These are phyloP conservation scores for Melanotaenia duboulayi DNA, from an alignment of 2,113 vertebrate species.

Conservation along the genomic window DNA sequence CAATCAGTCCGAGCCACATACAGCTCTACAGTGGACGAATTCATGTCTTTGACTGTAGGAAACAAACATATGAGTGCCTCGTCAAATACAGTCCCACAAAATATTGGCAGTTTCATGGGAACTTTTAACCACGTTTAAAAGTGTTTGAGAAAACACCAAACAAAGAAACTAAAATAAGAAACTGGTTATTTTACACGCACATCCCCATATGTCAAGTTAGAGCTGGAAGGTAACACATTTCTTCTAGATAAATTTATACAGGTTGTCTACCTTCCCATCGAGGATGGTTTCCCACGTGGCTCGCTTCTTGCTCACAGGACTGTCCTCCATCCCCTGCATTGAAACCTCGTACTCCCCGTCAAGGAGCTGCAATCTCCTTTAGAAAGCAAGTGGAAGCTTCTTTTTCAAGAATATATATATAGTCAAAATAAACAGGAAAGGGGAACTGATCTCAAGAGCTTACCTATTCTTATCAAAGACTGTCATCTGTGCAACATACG, in stretches of 20 bases:
- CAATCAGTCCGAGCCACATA: too few relatives aligned
- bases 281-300: slow-evolving; percentile 99
- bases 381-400: neutral
- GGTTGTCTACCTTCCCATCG: slow-evolving; percentile 91
- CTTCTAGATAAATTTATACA: neutral
- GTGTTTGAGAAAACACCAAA: too few relatives aligned
- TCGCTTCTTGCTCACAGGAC: slow-evolving; percentile 97
- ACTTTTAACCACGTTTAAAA: too few relatives aligned
- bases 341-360: slow-evolving; percentile 99
- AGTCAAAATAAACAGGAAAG: neutral
- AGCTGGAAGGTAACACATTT: too few relatives aligned
- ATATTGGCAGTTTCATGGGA: too few relatives aligned
- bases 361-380: slow-evolving; percentile 94
- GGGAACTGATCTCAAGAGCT: neutral
- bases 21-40: too few relatives aligned
- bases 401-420: accelerated
- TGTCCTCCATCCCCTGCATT: slow-evolving; percentile 98
- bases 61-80: too few relatives aligned
- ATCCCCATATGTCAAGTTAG: too few relatives aligned
- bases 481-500: slow-evolving; percentile 97
- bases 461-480: slow-evolving; percentile 99
- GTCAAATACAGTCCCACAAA: too few relatives aligned
- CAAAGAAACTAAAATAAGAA: too few relatives aligned
- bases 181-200: too few relatives aligned
- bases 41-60: too few relatives aligned